These are phyloP conservation scores for Itoplectis maculator DNA, from an alignment of 2,888 invertebrate genomes.

Conservation along the genomic window DNA sequence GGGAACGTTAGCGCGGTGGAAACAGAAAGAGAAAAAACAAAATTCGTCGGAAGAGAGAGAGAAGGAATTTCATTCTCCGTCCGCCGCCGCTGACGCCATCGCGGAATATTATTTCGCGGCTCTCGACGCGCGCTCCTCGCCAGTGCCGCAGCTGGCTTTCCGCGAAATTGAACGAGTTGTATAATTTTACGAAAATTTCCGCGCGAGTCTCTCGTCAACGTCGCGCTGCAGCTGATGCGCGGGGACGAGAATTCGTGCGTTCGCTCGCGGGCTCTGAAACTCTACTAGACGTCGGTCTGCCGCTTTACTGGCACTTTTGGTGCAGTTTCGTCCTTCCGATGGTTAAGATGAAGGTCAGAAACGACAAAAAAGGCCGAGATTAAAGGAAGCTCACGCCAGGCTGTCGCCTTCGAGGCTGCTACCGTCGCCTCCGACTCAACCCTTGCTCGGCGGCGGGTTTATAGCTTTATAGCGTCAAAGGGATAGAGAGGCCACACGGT, in stretches of 20 bases:
- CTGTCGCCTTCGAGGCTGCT: conserved; percentile 18
- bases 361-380: conserved; percentile 54
- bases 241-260: conserved; percentile 11
- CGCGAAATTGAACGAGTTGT: conserved; percentile 51
- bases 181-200: conserved; percentile 42
- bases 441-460: conserved; percentile 76
- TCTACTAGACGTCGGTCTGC: not conserved
- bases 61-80: conserved; percentile 33
- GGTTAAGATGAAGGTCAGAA: conserved; percentile 61
- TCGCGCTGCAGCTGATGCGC: conserved; percentile 18
- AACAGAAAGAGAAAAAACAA: conserved; percentile 28
- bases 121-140: not conserved
- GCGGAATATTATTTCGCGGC: conserved; percentile 34
- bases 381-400: conserved; percentile 62
- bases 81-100: conserved; percentile 44
- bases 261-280: conserved; percentile 16
- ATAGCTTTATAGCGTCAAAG: conserved; percentile 77
- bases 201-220: not conserved
- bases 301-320: conserved; percentile 28
- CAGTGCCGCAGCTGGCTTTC: not conserved
- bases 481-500: conserved; percentile 62
- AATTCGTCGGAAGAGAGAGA: conserved; percentile 10
- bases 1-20: conserved; percentile 12
- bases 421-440: conserved; percentile 68
- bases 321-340: conserved; percentile 26